Base-by-base conservation (phyloP, 2,797 vertebrate genomes). In the Protonibea diacanthus region DNA sequence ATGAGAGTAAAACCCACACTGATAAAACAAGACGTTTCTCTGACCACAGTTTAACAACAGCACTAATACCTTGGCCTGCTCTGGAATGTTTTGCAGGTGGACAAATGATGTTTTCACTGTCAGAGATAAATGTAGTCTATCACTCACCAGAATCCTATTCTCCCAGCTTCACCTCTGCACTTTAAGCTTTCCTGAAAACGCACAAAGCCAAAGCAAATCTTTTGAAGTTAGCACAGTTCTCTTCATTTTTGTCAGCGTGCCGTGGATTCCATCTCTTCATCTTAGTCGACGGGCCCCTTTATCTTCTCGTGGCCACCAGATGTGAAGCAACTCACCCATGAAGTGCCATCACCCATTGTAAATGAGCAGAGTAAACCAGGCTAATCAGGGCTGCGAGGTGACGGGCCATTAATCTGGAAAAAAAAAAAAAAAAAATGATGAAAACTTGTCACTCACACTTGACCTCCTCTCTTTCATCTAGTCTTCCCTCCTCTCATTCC, bases 391-490 rank as follows among this genome's bases (percentile, higher is more conserved):
- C 65, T 74, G 71, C 0, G 21, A 71, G 45, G 68, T 84, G 85
- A 86, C 10, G 23, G 58, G 55, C 74, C 64, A 78, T 84, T 86
- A 79, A 75, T 68, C 67, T 60, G 21, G 13, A 20, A 52, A 64
- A 64, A 18, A 3, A 20, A 33, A 15, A 33, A 68, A 60, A 33
- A 51, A 17, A 51, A 49, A 67, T 74, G 75, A 82, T 76, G 76
- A 85, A 84, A 83, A 78, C 65, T 49, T 65, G 53, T 84, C 73
- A 12, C 63, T 83, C 62, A 73, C 51, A 63, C 75, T 86, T 84
- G 83, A 78, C 83, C 82, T 71, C n/a, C 55, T 75, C 80, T 71
- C 78, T 85, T 88, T 89, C 85, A 84, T 89, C 79, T 81, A 6
- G 1, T 64, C 73, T 68, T 56, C 29, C 70, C 29, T 29, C 29